These are phyloP conservation scores for Phrynocephalus versicolor DNA, from an alignment of 2,113 vertebrate species.

Conservation along the genomic window DNA sequence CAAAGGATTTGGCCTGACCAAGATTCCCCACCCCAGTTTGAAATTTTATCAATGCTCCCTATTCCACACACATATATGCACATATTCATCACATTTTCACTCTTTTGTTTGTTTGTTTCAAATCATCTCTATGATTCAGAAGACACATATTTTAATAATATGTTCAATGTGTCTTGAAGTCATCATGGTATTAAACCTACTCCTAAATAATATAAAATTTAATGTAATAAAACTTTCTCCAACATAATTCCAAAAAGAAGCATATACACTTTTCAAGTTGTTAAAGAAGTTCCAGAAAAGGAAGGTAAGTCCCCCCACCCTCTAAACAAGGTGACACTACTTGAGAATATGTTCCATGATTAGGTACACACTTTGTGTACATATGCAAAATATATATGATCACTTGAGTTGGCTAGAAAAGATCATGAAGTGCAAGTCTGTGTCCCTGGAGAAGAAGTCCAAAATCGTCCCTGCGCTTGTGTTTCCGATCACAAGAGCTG, in stretches of 20 bases:
- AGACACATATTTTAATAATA: not conserved
- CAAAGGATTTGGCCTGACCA: no score
- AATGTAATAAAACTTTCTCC: not conserved
- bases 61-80: not conserved
- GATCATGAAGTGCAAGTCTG: no score
- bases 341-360: not conserved
- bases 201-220: no score
- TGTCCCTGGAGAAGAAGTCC: no score
- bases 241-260: not conserved
- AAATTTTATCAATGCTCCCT: not conserved
- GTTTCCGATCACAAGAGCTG: no score
- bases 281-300: not conserved
- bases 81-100: not conserved
- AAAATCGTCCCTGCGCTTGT: no score
- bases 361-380: not conserved
- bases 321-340: not conserved
- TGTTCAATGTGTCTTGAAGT: not conserved
- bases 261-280: not conserved
- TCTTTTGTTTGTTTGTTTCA: not conserved
- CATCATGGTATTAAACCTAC: no score
- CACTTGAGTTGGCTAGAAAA: not conserved
- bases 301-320: not conserved
- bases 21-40: no score
- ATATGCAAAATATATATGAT: no score
- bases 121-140: not conserved